phyloP scores from a whole-genome alignment of 2,888 invertebrate species.

The Chirona hameri region DNA sequence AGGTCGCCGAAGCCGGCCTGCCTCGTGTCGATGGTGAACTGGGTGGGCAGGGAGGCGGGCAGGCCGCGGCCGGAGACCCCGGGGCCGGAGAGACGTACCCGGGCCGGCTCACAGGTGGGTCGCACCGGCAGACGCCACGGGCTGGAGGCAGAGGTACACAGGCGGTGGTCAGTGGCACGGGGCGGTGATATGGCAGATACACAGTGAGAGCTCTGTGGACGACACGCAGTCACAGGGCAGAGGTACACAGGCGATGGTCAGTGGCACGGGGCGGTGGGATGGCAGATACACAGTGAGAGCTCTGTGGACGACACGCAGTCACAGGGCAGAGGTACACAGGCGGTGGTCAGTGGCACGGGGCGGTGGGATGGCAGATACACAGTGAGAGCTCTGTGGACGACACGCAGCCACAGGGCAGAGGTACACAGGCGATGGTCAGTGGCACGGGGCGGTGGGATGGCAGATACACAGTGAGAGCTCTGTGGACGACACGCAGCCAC shows the following conservation, averaged over 20 bases:
- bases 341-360: neutral
- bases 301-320: neutral
- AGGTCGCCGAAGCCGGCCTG: slow-evolving; percentile 72
- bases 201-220: slow-evolving; percentile 29
- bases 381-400: slow-evolving; percentile 29
- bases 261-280: neutral
- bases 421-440: neutral
- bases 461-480: slow-evolving; percentile 30
- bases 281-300: slow-evolving; percentile 22
- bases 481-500: neutral
- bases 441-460: neutral
- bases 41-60: slow-evolving; percentile 69
- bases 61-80: slow-evolving; percentile 71
- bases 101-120: slow-evolving; percentile 61
- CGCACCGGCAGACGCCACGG: slow-evolving; percentile 37
- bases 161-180: neutral
- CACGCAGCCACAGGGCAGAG: neutral
- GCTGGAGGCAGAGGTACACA: neutral
- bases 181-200: neutral
- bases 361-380: neutral
- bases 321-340: neutral
- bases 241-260: neutral
- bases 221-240: neutral
- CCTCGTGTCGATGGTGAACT: slow-evolving; percentile 79
- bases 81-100: slow-evolving; percentile 77